Evolutionary conservation across 2,888 invertebrate species (phyloP), one percentile per base, ranked within the genome.

Genomic region (Notodonta dromedarius): DNA sequence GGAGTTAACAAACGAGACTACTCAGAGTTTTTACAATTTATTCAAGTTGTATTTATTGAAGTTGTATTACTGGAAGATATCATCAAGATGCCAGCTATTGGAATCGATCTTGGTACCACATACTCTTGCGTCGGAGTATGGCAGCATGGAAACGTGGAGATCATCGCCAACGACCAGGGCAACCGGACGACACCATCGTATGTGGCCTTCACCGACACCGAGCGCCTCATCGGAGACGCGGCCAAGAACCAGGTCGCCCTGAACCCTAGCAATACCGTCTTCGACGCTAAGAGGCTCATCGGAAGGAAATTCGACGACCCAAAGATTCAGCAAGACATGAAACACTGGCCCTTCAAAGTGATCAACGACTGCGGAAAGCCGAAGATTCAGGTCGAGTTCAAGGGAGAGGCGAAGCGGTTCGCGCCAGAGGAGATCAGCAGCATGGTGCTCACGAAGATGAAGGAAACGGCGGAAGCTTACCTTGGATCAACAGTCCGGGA

Each of bases 381-480:
- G 0, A 96, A 96, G 82, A 95, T 96, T 60, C 94, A 95, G 78
- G 94, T 96, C 0, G 95, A 96, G 72, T 95, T 95, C 86, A 96
- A 95, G 71, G 95, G 95, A 0, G 95, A 95, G 80, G 74, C 71
- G 44, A 96, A 96, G 80, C 89, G 84, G 64, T 96, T 96, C 79
- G 94, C 95, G 48, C 96, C 96, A 0, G 96, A 96, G 83, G 96
- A 96, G 85, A 91, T 96, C 80, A 96, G 96, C 82, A 96, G 96
- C 60, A 96, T 96, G 96, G 97, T 97, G 42, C 89, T 98, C 67
- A 95, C 95, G 46, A 97, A 97, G 89, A 98, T 97, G 97, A 96
- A 93, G 83, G 96, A 96, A 83, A 96, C 95, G 0, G 96, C 96
- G 0, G 96, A 96, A 82, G 96, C 96, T 0, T 97, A 96, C 80